These are phyloP conservation scores for Tapirus terrestris DNA, from an alignment of 2,113 vertebrate genomes.

Conservation along the genomic window DNA sequence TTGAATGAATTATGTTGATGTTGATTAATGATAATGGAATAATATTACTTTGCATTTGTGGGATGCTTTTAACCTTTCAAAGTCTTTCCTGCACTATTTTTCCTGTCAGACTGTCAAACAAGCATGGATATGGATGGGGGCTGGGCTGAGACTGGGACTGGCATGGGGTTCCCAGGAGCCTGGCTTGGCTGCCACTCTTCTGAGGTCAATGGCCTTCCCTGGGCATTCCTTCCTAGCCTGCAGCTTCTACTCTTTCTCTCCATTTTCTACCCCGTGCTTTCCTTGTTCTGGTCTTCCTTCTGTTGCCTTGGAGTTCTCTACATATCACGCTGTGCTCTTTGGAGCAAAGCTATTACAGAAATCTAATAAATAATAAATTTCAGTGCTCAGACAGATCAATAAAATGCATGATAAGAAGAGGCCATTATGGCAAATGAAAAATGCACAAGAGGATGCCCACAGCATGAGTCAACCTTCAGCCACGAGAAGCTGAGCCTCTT, in stretches of 20 bases:
- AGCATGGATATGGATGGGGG: background rate
- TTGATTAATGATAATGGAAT: slow-evolving; percentile 64
- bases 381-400: slow-evolving; percentile 76
- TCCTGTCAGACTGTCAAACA: slow-evolving; percentile 4
- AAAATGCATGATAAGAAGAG: slow-evolving; percentile 74
- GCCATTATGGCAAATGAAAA: slow-evolving; percentile 73
- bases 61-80: slow-evolving; percentile 54
- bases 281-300: slow-evolving; percentile 26
- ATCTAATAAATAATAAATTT: slow-evolving; percentile 81
- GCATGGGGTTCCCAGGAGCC: background rate
- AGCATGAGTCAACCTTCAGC: slow-evolving; percentile 3
- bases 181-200: background rate
- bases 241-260: background rate
- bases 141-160: background rate
- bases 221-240: background rate
- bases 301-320: slow-evolving; percentile 40
- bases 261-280: background rate
- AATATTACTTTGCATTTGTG: slow-evolving; percentile 23
- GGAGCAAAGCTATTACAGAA: slow-evolving; percentile 76
- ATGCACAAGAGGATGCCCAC: slow-evolving; percentile 19
- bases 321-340: slow-evolving; percentile 40
- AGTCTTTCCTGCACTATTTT: background rate
- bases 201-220: background rate
- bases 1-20: slow-evolving; percentile 34
- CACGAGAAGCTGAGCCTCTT: background rate